phyloP scores from a whole-genome alignment of 2,113 vertebrate species.

The Rutilus rutilus region DNA sequence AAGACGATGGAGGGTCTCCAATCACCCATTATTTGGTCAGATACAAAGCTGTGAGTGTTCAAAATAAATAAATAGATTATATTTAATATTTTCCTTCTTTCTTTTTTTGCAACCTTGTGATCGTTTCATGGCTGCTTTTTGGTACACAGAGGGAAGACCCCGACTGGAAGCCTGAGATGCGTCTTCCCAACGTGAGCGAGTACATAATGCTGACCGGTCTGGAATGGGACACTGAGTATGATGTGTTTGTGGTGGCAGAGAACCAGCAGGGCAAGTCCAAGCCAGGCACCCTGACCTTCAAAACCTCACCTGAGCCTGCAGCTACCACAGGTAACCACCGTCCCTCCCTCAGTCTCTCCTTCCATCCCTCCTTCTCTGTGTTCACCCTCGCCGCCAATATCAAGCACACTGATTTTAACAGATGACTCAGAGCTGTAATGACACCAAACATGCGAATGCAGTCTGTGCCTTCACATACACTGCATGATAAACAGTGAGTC shows the following conservation, averaged over 20 bases:
- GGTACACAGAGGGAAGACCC: slow-evolving; percentile 77
- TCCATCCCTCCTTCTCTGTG: slow-evolving; percentile 52
- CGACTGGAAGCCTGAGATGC: slow-evolving; percentile 91
- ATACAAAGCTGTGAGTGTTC: slow-evolving; percentile 89
- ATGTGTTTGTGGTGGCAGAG: slow-evolving; percentile 89
- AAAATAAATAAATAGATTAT: background rate
- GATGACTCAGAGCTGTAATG: slow-evolving; percentile 56
- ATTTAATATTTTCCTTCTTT: background rate
- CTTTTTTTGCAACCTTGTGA: background rate
- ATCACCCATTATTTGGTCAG: slow-evolving; percentile 93
- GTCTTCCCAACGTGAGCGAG: slow-evolving; percentile 84
- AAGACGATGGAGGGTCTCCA: slow-evolving; percentile 95
- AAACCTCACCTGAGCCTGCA: slow-evolving; percentile 85
- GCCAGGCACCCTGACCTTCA: slow-evolving; percentile 83
- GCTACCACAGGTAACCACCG: slow-evolving; percentile 87
- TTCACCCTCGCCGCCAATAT: slow-evolving; percentile 59
- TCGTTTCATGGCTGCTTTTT: background rate
- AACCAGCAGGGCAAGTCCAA: slow-evolving; percentile 93
- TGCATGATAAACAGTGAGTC: slow-evolving; percentile 55
- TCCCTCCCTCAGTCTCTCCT: slow-evolving; percentile 55
- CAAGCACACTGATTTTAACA: slow-evolving; percentile 34
- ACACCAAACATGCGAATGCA: slow-evolving; percentile 49
- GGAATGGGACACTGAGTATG: slow-evolving; percentile 94
- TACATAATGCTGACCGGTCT: slow-evolving; percentile 83
- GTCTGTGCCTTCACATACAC: slow-evolving; percentile 44